phyloP scores from a whole-genome alignment of 2,888 invertebrate genomes.

The Leucozona laternaria region DNA sequence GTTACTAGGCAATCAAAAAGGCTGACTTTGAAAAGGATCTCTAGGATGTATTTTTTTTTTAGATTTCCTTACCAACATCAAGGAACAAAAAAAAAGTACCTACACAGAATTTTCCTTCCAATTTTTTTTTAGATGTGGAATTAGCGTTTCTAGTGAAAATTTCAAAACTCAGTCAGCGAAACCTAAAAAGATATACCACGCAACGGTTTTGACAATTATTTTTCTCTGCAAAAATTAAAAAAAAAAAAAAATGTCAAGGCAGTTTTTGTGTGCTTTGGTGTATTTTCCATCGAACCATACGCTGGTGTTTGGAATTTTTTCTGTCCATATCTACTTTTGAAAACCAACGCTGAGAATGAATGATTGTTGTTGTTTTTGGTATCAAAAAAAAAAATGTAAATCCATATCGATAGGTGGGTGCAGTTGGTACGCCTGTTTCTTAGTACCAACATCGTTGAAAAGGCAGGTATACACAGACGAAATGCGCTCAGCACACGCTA shows the following conservation, averaged over 20 bases:
- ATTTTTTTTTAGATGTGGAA: neutral
- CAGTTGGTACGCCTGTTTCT: slow-evolving; percentile 23
- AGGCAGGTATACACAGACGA: neutral
- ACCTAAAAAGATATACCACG: slow-evolving; percentile 15
- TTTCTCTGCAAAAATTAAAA: neutral
- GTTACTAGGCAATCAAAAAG: slow-evolving; percentile 27
- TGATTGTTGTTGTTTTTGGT: slow-evolving; percentile 6
- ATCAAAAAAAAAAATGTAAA: slow-evolving; percentile 25
- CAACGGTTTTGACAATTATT: slow-evolving; percentile 41
- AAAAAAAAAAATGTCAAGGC: slow-evolving; percentile 42
- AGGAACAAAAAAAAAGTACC: neutral
- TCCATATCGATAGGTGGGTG: neutral
- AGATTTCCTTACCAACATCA: neutral
- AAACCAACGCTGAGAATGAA: slow-evolving; percentile 20
- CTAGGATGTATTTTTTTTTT: neutral
- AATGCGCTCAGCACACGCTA: slow-evolving; percentile 25
- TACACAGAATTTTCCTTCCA: no score
- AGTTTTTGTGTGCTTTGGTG: slow-evolving; percentile 29
- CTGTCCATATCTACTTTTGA: neutral
- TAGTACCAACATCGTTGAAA: neutral
- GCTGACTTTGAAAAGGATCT: slow-evolving; percentile 22
- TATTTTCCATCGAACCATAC: slow-evolving; percentile 44
- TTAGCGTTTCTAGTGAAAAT: neutral
- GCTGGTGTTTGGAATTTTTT: slow-evolving; percentile 1
- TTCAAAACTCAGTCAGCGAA: slow-evolving; percentile 40